Evolutionary conservation across 1,140 invertebrate genomes (phyloP).

Genomic region (Zaprionus vittiger): DNA sequence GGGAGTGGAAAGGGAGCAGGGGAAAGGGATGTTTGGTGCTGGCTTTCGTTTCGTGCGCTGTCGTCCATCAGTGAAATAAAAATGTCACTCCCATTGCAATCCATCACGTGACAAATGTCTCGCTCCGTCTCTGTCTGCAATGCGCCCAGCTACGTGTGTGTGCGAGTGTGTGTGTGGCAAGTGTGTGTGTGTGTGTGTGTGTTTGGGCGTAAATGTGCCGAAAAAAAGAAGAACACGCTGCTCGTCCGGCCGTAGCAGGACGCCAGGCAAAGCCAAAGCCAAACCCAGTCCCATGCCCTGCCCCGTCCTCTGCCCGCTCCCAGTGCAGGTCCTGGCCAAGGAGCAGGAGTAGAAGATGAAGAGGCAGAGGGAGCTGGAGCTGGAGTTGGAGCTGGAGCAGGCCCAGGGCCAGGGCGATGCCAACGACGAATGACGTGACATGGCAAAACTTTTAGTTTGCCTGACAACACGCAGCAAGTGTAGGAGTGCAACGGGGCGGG

Average conservation of each 20-base stretch:
- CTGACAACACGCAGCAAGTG: slow-evolving; percentile 68
- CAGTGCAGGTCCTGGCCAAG: slow-evolving; percentile 10
- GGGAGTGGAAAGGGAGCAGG: background rate
- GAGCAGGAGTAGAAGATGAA: slow-evolving; percentile 3
- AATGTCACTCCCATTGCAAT: slow-evolving; percentile 84
- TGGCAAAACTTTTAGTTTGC: slow-evolving; percentile 75
- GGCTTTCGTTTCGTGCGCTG: slow-evolving; percentile 64
- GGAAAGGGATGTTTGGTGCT: slow-evolving; percentile 19
- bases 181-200: slow-evolving; percentile 20
- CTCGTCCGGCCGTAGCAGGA: slow-evolving; percentile 45
- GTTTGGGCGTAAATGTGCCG: slow-evolving; percentile 70
- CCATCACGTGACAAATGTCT: slow-evolving; percentile 84
- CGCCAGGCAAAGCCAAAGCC: slow-evolving; percentile 39
- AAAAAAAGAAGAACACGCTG: slow-evolving; percentile 51
- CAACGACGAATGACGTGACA: slow-evolving; percentile 77
- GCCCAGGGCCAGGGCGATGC: slow-evolving; percentile 27
- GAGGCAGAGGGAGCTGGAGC: background rate
- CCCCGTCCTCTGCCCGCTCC: background rate
- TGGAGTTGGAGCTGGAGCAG: background rate
- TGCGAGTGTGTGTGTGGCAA: slow-evolving; percentile 15
- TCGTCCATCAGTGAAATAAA: slow-evolving; percentile 84
- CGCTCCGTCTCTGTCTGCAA: slow-evolving; percentile 33
- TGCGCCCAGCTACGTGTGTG: slow-evolving; percentile 18
- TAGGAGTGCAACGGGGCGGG: slow-evolving; percentile 8
- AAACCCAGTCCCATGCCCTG: slow-evolving; percentile 24